phyloP scores from a whole-genome alignment of 1,140 invertebrate genomes.

The Tetraneura akinire region DNA sequence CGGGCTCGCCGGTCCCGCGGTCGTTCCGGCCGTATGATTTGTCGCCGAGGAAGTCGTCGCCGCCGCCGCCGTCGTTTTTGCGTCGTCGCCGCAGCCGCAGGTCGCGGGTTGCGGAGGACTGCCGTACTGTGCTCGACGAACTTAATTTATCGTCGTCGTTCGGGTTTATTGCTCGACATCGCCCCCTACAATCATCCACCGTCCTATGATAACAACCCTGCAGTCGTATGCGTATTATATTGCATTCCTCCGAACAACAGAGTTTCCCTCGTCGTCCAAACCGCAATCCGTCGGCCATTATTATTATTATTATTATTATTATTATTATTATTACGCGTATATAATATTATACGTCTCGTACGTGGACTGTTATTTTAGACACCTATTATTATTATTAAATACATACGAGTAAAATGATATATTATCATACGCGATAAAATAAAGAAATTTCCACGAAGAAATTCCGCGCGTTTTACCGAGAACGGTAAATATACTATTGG shows the following conservation, averaged over 20 bases:
- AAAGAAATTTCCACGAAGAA: too few species aligned
- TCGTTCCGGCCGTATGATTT: slow-evolving; percentile 32
- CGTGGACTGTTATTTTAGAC: too few species aligned
- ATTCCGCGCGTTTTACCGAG: too few species aligned
- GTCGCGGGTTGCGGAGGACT: not conserved
- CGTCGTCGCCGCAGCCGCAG: slow-evolving; percentile 18
- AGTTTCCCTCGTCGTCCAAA: not conserved
- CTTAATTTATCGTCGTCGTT: slow-evolving; percentile 50
- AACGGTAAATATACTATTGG: too few species aligned
- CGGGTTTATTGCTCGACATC: slow-evolving; percentile 42
- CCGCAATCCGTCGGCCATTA: not conserved
- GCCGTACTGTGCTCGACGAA: slow-evolving; percentile 18
- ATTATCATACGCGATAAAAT: too few species aligned
- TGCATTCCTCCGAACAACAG: slow-evolving; percentile 25
- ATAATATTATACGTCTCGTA: too few species aligned
- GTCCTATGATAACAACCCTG: not conserved
- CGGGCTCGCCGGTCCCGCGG: not conserved
- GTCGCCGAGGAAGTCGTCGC: slow-evolving; percentile 42
- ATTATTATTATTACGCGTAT: too few species aligned
- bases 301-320: too few species aligned
- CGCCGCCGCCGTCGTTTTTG: not conserved
- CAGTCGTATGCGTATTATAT: not conserved
- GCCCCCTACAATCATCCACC: not conserved
- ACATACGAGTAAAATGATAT: too few species aligned
- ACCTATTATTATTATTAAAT: too few species aligned